phyloP scores from a whole-genome alignment of 2,888 invertebrate species.

The Auanema freiburgensis region DNA sequence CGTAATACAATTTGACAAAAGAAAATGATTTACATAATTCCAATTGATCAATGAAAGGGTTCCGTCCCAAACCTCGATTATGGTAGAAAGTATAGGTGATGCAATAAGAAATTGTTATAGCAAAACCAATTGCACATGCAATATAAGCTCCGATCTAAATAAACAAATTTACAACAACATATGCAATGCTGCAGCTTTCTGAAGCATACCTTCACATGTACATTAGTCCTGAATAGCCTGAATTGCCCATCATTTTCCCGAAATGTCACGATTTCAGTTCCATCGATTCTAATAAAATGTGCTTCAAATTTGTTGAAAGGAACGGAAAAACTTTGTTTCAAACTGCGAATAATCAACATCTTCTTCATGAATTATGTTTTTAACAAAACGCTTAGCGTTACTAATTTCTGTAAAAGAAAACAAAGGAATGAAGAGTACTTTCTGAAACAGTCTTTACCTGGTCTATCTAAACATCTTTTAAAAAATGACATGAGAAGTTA shows the following conservation, averaged over 20 bases:
- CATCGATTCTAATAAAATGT: conserved; percentile 33
- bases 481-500: too few relatives aligned
- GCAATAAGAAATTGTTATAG: conserved; percentile 23
- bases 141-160: conserved; percentile 28
- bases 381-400: conserved; percentile 28
- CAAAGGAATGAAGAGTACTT: too few relatives aligned
- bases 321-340: conserved; percentile 29
- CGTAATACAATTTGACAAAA: neutral
- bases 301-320: neutral
- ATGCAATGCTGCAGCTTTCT: neutral
- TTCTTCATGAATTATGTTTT: conserved; percentile 31
- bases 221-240: conserved; percentile 45
- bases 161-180: neutral
- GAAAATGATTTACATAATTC: conserved; percentile 22
- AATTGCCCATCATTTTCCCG: conserved; percentile 47
- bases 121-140: conserved; percentile 24
- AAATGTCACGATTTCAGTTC: conserved; percentile 43
- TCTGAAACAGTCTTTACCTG: too few relatives aligned
- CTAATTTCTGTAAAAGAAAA: conserved; percentile 18
- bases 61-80: conserved; percentile 26
- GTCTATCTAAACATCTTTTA: too few relatives aligned
- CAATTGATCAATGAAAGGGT: conserved; percentile 29
- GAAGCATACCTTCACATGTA: conserved; percentile 40
- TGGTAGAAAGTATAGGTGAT: conserved; percentile 29
- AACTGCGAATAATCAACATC: conserved; percentile 44